phyloP scores from a whole-genome alignment of 1,140 invertebrate species.

The Condylostylus longicornis region DNA sequence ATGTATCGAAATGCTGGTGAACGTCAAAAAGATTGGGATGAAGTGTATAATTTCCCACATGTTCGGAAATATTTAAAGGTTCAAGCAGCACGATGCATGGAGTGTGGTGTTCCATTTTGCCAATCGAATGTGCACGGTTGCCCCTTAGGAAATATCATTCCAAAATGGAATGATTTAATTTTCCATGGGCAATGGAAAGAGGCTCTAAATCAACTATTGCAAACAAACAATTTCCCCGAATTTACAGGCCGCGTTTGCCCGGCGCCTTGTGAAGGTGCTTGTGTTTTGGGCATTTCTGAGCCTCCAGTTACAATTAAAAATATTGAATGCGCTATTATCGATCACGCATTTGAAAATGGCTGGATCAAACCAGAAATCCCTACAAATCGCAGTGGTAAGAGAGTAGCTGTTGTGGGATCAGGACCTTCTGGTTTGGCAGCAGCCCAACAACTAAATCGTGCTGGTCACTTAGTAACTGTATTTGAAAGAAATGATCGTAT shows the following conservation, averaged over 20 bases:
- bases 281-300: slow-evolving; percentile 90
- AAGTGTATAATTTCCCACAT: slow-evolving; percentile 80
- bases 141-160: slow-evolving; percentile 96
- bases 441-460: slow-evolving; percentile 89
- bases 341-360: slow-evolving; percentile 92
- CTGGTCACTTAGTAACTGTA: slow-evolving; percentile 81
- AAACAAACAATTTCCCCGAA: slow-evolving; percentile 99
- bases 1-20: slow-evolving; percentile 72
- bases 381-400: slow-evolving; percentile 58
- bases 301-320: slow-evolving; percentile 97
- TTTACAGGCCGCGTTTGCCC: slow-evolving; percentile 97
- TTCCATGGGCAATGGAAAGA: slow-evolving; percentile 92
- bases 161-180: slow-evolving; percentile 96
- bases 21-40: slow-evolving; percentile 87
- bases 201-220: slow-evolving; percentile 85
- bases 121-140: slow-evolving; percentile 87
- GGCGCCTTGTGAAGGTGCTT: slow-evolving; percentile 96
- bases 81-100: slow-evolving; percentile 97
- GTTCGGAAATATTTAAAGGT: slow-evolving; percentile 75
- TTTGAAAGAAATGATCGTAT: slow-evolving; percentile 92
- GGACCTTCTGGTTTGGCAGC: slow-evolving; percentile 90
- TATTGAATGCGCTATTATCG: slow-evolving; percentile 97
- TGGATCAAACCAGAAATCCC: slow-evolving; percentile 71
- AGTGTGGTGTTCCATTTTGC: slow-evolving; percentile 98
- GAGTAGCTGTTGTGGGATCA: slow-evolving; percentile 85